Conservation (phyloP, 2,888 invertebrate species). For the Aporophyla nigra region DNA sequence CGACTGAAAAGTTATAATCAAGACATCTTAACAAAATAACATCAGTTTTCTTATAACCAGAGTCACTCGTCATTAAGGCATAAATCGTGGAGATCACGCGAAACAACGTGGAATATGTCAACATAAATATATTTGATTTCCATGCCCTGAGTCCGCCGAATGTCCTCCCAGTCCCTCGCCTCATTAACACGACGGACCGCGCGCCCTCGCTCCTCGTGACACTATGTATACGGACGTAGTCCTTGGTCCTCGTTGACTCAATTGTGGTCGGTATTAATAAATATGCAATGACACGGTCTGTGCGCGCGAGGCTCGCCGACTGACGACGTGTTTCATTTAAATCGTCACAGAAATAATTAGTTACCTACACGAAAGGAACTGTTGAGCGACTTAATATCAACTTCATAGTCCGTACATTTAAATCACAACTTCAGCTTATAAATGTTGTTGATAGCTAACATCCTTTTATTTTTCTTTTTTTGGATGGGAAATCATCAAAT, state of each 20-base stretch:
- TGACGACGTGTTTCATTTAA: constrained; percentile 4
- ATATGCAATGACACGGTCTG: constrained; percentile 31
- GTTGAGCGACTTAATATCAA: neutral
- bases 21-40: neutral
- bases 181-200: neutral
- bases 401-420: neutral
- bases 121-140: neutral
- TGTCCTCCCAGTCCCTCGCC: neutral
- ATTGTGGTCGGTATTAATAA: constrained; percentile 21
- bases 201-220: neutral
- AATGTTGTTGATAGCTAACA: neutral
- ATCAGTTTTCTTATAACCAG: neutral
- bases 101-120: neutral
- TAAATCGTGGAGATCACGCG: neutral
- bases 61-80: neutral
- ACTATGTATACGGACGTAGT: neutral
- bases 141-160: neutral
- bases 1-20: neutral
- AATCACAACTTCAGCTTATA: neutral
- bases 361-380: neutral
- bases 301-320: neutral
- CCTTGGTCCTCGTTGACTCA: neutral
- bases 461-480: too few species aligned
- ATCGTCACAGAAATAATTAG: neutral
- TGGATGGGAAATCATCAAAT: too few species aligned